Evolutionary conservation across 2,888 invertebrate species (phyloP), one percentile per base, ranked within the genome.

Genomic region (Lepidochitona cinerea): DNA sequence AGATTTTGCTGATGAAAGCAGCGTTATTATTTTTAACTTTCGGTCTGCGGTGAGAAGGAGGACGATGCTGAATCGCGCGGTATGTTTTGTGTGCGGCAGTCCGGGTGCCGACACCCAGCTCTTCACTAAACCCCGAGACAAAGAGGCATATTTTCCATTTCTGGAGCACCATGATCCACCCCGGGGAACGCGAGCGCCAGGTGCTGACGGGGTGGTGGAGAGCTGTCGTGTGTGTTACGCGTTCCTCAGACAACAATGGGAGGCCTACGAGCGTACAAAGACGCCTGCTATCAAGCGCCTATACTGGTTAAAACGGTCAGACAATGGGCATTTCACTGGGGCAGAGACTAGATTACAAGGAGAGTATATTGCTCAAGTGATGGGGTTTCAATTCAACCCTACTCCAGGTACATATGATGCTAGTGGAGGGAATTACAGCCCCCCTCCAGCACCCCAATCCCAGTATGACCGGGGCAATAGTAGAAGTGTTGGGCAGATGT

Each of bases 241-340:
- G 70, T 93, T 96, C 86, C 93, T 97, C 59, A 93, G 94, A 72
- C 95, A 96, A 90, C 97, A 97, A 91, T 97, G 97, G 97, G 96
- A 97, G 85, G 93, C 94, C 78, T 96, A 96, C 90, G 97, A 97
- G 91, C 92, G 95, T 59, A 95, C 95, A 85, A 94, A 94, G 88
- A 95, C 95, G 83, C 96, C 97, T 0, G 95, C 96, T 89, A 93
- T 94, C 80, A 96, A 97, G 90, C 92, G 97, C 71, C 93, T 97
- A 87, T 97, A 97, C 89, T 97, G 97, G 95, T 93, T 97, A 92
- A 97, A 97, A 91, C 92, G 97, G 83, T 94, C 95, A 82, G 97
- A 97, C 88, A 96, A 96, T 87, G 96, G 96, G 77, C 95, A 95
- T 0, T 97, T 95, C 86, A 96, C 89, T 5, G 90, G 90, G 1